Conservation (phyloP, 2,113 vertebrate species). For the Indicator indicator region DNA sequence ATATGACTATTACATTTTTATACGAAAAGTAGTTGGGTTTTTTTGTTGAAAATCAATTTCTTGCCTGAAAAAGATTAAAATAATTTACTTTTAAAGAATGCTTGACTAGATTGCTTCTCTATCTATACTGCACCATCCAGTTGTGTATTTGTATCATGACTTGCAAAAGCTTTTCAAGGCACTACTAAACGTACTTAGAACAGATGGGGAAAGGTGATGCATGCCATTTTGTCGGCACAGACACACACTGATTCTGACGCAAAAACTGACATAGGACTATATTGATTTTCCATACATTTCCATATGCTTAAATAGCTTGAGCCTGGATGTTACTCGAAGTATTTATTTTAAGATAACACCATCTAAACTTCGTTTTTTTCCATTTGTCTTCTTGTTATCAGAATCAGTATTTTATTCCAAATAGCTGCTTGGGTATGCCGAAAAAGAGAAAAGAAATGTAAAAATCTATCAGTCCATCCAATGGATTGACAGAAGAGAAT, state of each 20-base stretch:
- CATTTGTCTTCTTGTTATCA: not conserved
- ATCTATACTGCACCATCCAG: slow-evolving; percentile 31
- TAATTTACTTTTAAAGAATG: slow-evolving; percentile 65
- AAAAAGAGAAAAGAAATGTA: not conserved
- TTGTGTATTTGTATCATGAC: slow-evolving; percentile 50
- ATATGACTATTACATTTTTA: slow-evolving; percentile 46
- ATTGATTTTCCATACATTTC: slow-evolving; percentile 65
- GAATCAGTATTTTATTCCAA: not conserved
- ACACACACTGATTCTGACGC: slow-evolving; percentile 59
- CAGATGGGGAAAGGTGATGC: slow-evolving; percentile 69
- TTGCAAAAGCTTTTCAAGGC: slow-evolving; percentile 60
- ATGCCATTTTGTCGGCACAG: slow-evolving; percentile 68
- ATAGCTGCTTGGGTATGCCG: not conserved
- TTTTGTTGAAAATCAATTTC: slow-evolving; percentile 71
- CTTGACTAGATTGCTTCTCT: slow-evolving; percentile 57
- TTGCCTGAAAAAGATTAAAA: slow-evolving; percentile 74
- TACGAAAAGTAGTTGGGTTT: not conserved
- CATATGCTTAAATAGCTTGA: slow-evolving; percentile 53
- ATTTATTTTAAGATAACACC: slow-evolving; percentile 38
- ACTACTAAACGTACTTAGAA: slow-evolving; percentile 48
- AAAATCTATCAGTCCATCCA: not conserved
- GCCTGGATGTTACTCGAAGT: not conserved
- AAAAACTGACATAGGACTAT: slow-evolving; percentile 55
- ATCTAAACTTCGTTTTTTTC: not conserved
- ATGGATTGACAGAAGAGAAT: not conserved